These are phyloP conservation scores for Cyprinodon variegatus DNA, from an alignment of 2,113 vertebrate genomes.

Conservation along the genomic window DNA sequence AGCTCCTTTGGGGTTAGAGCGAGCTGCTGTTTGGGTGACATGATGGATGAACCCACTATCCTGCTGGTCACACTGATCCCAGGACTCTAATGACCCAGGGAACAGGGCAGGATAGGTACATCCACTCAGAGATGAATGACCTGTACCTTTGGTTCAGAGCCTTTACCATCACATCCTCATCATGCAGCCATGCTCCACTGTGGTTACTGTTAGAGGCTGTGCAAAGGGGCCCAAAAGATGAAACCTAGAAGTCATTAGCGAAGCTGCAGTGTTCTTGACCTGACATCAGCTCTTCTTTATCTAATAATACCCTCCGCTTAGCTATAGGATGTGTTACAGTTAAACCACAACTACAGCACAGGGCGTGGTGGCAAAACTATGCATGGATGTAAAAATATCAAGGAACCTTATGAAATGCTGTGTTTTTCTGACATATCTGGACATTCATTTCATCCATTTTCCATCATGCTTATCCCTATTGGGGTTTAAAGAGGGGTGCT, in stretches of 20 bases:
- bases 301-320: conserved; percentile 79
- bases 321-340: conserved; percentile 78
- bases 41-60: conserved; percentile 66
- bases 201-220: conserved; percentile 59
- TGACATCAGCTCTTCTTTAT: conserved; percentile 83
- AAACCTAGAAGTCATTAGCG: conserved; percentile 82
- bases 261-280: conserved; percentile 73
- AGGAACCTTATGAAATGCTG: no score
- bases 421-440: no score
- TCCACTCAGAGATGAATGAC: conserved; percentile 62
- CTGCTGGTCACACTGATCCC: conserved; percentile 47
- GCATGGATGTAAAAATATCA: no score
- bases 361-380: background rate
- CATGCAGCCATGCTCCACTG: conserved; percentile 72
- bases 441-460: no score
- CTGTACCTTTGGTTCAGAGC: conserved; percentile 38
- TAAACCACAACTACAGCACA: conserved; percentile 66
- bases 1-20: conserved; percentile 34
- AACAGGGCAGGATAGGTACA: conserved; percentile 54
- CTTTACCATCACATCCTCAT: conserved; percentile 69
- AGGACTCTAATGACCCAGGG: conserved; percentile 71
- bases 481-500: no score
- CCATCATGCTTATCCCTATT: no score
- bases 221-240: conserved; percentile 14
- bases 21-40: conserved; percentile 37